These are phyloP conservation scores for Synergus japonicus DNA, from an alignment of 2,888 invertebrate species.

Conservation along the genomic window DNA sequence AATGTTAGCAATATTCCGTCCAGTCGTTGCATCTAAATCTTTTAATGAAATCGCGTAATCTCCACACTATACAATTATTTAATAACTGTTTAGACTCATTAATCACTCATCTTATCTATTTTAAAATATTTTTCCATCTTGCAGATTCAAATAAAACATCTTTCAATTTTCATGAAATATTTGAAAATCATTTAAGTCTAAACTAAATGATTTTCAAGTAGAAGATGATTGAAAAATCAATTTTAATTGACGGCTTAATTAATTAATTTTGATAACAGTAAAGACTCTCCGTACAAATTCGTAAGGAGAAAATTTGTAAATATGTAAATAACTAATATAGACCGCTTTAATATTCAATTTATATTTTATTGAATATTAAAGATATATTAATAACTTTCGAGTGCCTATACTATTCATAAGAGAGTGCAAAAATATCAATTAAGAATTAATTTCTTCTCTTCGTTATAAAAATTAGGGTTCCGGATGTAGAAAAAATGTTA, in stretches of 20 bases:
- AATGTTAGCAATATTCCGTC: background rate
- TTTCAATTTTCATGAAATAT: background rate
- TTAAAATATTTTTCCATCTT: background rate
- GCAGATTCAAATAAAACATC: background rate
- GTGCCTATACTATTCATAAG: conserved; percentile 9
- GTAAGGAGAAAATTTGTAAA: conserved; percentile 51
- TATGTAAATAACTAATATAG: conserved; percentile 55
- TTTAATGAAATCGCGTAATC: background rate
- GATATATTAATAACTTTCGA: conserved; percentile 20
- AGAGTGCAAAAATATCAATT: background rate
- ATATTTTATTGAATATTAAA: conserved; percentile 30
- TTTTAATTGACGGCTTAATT: background rate
- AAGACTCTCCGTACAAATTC: background rate
- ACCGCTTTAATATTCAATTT: conserved; percentile 33
- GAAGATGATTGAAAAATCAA: background rate
- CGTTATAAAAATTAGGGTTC: background rate
- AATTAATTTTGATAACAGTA: background rate
- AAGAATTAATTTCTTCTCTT: background rate
- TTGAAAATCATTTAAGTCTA: background rate
- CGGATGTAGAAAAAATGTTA: too few relatives aligned
- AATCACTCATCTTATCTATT: background rate
- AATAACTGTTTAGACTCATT: background rate
- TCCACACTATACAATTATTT: background rate
- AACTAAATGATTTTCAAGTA: background rate
- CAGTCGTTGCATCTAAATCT: background rate